Base-by-base conservation (phyloP, 2,888 invertebrate genomes). In the Eilema depressum region DNA sequence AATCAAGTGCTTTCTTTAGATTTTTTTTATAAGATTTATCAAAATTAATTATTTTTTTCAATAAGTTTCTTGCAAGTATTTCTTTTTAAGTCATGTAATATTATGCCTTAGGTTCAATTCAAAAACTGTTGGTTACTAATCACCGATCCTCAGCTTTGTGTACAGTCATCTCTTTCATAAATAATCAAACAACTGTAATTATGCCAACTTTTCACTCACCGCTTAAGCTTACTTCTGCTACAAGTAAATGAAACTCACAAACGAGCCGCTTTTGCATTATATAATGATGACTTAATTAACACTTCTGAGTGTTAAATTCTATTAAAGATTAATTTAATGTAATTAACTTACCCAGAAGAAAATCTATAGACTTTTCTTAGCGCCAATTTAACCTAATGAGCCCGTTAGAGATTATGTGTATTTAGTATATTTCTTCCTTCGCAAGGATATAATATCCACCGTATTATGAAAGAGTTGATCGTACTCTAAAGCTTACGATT, bases 281-380 rank as follows among this genome's bases (percentile, higher is more conserved):
- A 53, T 47, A 41, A 47, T 41, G 8, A 53, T 53, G 53, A n/a
- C 53, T 53, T 53, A n/a, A 53, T 53, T 53, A 53, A 53, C 53
- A 53, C n/a, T 53, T 53, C n/a, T 53, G 10, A 41, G 41, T 10
- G 14, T 25, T 41, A 63, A 41, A 63, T 41, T 41, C 25, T 26
- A 63, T 41, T 41, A 41, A 17, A 20, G 10, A 30, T 14, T 41
- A 25, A 25, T 23, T 17, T 41, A 25, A 41, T 63, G 37, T 53
- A 53, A 53, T 53, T 53, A 63, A 41, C 20, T 14, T 81, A 76
- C 41, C 17, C 17, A 10, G 17, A 25, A 41, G 63, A 41, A 59
- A 63, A 17, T 63, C 17, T 41, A 63, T 1, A 26, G 41, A 41
- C 14, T 59, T 63, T 41, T 41, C 37, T 41, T 20, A 63, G 63